These are phyloP conservation scores for Lichenostomus cassidix DNA, from an alignment of 2,113 vertebrate species.

Conservation along the genomic window DNA sequence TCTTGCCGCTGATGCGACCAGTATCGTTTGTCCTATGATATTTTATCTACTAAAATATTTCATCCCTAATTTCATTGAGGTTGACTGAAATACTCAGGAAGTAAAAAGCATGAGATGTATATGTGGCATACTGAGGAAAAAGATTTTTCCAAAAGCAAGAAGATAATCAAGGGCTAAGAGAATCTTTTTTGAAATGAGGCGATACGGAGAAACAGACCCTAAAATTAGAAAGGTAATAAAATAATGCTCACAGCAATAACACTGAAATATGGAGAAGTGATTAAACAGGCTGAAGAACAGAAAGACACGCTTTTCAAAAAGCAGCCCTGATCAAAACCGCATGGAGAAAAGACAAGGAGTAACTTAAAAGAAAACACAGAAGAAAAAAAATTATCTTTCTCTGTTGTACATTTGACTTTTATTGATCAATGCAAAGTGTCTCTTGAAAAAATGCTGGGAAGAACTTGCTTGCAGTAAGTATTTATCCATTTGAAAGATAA, in stretches of 20 bases:
- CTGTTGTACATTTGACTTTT: neutral
- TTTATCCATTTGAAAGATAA: neutral
- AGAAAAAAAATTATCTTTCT: neutral
- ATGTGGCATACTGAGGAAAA: neutral
- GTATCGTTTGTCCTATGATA: neutral
- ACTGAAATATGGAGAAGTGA: neutral
- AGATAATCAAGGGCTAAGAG: neutral
- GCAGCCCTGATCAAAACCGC: neutral
- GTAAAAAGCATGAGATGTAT: neutral
- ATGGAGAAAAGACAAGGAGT: neutral
- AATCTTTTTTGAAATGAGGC: neutral
- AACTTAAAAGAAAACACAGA: neutral
- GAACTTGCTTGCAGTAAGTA: neutral
- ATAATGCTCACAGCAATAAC: neutral
- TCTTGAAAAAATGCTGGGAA: neutral
- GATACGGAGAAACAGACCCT: neutral
- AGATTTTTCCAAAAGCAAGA: neutral
- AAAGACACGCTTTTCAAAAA: neutral
- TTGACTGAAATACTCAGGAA: neutral
- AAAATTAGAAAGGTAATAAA: slow-evolving; percentile 6
- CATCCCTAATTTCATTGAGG: neutral
- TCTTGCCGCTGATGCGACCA: neutral
- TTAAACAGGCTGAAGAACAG: neutral
- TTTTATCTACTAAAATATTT: neutral
- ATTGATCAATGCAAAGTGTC: neutral